Evolutionary conservation across 2,888 invertebrate species (phyloP), one percentile per base, ranked within the genome.

Genomic region (Oscheius sp.): DNA sequence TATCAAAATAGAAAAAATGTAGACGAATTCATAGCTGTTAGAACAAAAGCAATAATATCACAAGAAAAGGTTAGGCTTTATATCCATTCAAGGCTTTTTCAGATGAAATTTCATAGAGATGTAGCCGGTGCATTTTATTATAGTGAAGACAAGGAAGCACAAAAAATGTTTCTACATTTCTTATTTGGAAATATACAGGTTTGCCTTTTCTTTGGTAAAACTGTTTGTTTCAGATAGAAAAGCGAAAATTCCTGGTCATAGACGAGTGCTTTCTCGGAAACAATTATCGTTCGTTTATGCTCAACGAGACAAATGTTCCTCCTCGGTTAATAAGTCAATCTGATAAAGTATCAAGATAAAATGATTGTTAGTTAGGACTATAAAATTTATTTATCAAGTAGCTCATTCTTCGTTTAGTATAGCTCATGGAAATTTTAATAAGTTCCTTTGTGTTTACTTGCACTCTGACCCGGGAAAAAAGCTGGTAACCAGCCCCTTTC

Each of bases 201-300:
- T 23, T n/a, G 45, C 15, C n/a, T 6, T 48, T 8, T 23, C 48
- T 39, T 25, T 61, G 12, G 42, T 17, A 45, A 27, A 8, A n/a
- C 3, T 6, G 6, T 10, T 33, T 10, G 25, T 64, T 75, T 48
- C 73, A 73, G 65, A 71, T 77, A 31, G 73, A 69, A n/a, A 66
- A 58, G n/a, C 55, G 45, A 17, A 70, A 70, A 48, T 70, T 55
- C 42, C 65, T 77, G 58, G 58, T 77, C 8, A 66, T 73, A 66
- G 77, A 77, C 48, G 77, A 75, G 25, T 70, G 72, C 68, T 77
- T 77, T 55, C 29, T 53, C 45, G 73, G 72, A 0, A 77, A 77
- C 58, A 75, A 77, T 42, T 70, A 46, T 65, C 48, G 70, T 29
- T 65, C 75, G 10, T 77, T 61, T 55, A 77, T 77, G 77, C 63